A percentile compares a stretch with the other conserved stretches of the same genome.
Conservation (phyloP, 2,888 invertebrate genomes). For the Andrena marginata region DNA sequence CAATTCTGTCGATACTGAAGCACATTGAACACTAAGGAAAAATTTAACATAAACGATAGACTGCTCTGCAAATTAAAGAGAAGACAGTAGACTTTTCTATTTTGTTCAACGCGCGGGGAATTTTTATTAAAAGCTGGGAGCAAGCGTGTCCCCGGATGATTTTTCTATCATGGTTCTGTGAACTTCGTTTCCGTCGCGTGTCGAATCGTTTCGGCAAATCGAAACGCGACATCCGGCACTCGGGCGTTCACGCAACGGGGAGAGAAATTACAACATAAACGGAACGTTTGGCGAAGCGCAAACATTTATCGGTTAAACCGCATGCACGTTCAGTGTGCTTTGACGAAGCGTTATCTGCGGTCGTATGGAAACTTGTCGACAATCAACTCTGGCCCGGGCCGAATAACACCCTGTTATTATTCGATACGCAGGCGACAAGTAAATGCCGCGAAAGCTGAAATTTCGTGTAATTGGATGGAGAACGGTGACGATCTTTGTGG, state of each 20-base stretch:
- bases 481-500: slow-evolving; percentile 5
- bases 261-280: slow-evolving; percentile 76
- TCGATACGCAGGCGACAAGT: slow-evolving; percentile 1
- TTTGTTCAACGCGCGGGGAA: background rate
- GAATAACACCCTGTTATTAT: slow-evolving; percentile 19
- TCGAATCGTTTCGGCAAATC: slow-evolving; percentile 47
- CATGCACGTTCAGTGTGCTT: slow-evolving; percentile 36
- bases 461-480: slow-evolving; percentile 12
- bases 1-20: no score
- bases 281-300: slow-evolving; percentile 69
- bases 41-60: no score
- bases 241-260: background rate
- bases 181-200: slow-evolving; percentile 16
- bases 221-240: slow-evolving; percentile 17
- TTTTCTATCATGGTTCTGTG: slow-evolving; percentile 16
- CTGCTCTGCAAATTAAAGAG: no score
- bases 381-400: slow-evolving; percentile 32
- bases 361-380: slow-evolving; percentile 50
- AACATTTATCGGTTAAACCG: slow-evolving; percentile 63
- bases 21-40: no score
- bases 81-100: no score
- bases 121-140: background rate
- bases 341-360: slow-evolving; percentile 50
- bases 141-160: slow-evolving; percentile 16
- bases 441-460: background rate